phyloP scores from a whole-genome alignment of 1,140 invertebrate species.

The Eriosoma lanigerum region DNA sequence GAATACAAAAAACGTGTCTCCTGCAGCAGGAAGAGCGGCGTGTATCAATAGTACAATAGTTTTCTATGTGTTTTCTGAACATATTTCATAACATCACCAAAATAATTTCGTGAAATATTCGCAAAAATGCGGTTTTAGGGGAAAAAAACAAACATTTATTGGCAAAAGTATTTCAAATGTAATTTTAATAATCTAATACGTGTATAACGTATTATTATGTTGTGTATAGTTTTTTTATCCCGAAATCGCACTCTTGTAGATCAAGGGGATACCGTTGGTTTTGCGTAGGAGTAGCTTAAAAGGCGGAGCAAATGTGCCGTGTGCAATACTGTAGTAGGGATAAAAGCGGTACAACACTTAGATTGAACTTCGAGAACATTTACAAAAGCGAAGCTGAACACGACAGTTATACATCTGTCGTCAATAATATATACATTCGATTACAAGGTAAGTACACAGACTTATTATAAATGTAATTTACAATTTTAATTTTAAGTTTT shows the following conservation, averaged over 20 bases:
- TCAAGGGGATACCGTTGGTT: slow-evolving; percentile 25
- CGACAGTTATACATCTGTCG: neutral
- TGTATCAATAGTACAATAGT: no score
- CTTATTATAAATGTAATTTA: no score
- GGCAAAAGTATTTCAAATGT: neutral
- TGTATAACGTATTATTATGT: no score
- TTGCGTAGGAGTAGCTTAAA: slow-evolving; percentile 44
- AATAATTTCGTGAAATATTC: no score
- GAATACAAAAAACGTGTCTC: neutral
- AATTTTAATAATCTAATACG: slow-evolving; percentile 24
- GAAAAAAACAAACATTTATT: no score
- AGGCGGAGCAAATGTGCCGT: slow-evolving; percentile 50
- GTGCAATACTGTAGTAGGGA: slow-evolving; percentile 49
- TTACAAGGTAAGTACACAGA: slow-evolving; percentile 5
- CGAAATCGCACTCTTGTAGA: slow-evolving; percentile 11
- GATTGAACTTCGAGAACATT: slow-evolving; percentile 46
- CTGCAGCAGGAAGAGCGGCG: neutral
- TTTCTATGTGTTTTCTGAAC: no score
- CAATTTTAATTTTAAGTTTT: no score
- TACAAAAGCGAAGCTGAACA: slow-evolving; percentile 49
- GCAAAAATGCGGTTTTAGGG: no score
- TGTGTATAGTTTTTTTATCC: slow-evolving; percentile 41
- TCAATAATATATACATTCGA: neutral
- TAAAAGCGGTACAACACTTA: slow-evolving; percentile 37
- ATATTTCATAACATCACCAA: no score